Percentiles rank a stretch among this genome's conserved stretches.
Evolutionary conservation across 1,140 invertebrate species (phyloP).

Genomic region (Rhopalosiphum maidis): DNA sequence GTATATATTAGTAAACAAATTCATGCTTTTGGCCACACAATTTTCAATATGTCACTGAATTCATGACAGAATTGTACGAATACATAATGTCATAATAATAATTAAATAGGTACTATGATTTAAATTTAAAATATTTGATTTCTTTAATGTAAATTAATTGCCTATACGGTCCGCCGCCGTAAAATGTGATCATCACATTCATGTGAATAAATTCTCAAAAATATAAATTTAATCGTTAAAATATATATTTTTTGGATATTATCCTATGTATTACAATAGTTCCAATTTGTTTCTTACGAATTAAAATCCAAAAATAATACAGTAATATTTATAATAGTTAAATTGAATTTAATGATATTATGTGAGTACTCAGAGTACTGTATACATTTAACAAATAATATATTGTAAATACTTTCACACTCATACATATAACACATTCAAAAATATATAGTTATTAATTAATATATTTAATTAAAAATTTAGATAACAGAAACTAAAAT

Average conservation of each 20-base stretch:
- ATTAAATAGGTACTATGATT: neutral
- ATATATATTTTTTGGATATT: neutral
- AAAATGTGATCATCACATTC: neutral
- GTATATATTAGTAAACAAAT: no score
- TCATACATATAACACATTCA: neutral
- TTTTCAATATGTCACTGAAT: neutral
- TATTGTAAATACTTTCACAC: neutral
- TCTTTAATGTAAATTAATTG: constrained; percentile 3
- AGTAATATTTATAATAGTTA: neutral
- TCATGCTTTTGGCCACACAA: neutral
- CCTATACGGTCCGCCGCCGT: constrained; percentile 30
- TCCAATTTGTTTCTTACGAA: neutral
- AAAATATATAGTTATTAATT: neutral
- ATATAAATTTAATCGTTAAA: neutral
- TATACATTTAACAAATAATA: neutral
- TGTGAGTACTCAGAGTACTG: neutral
- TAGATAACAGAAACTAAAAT: neutral
- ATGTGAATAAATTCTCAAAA: neutral
- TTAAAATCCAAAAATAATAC: neutral
- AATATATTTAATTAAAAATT: neutral
- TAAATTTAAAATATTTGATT: constrained; percentile 9
- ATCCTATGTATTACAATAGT: neutral
- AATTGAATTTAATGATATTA: neutral
- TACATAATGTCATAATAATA: neutral
- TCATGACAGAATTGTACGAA: neutral